Percentiles rank a stretch among this genome's conserved stretches.
These are phyloP conservation scores for Leptopilina boulardi DNA, from an alignment of 1,140 invertebrate species.

Conservation along the genomic window DNA sequence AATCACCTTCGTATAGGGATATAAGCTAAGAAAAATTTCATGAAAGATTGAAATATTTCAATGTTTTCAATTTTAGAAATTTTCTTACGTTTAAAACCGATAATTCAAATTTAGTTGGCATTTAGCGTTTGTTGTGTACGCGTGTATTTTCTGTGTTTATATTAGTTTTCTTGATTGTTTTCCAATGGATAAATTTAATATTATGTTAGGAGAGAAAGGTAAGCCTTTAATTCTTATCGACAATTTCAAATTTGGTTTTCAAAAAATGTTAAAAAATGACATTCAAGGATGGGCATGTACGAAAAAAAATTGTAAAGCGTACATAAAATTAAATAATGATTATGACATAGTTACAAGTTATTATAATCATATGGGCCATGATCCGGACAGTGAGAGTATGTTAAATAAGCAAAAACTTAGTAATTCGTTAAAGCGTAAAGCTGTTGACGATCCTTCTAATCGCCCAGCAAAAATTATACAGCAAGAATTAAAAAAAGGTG, in stretches of 20 bases:
- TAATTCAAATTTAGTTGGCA: too few species aligned
- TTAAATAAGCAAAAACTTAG: not conserved
- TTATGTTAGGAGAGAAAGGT: too few species aligned
- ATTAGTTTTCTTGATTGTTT: too few species aligned
- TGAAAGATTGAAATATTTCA: too few species aligned
- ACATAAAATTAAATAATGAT: not conserved
- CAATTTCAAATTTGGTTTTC: not conserved
- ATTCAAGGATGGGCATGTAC: not conserved
- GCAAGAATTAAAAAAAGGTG: not conserved
- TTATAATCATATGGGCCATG: slow-evolving; percentile 34
- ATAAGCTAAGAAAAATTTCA: too few species aligned
- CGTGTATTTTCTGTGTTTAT: too few species aligned
- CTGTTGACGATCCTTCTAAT: not conserved
- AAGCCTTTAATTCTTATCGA: too few species aligned
- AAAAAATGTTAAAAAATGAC: slow-evolving; percentile 32
- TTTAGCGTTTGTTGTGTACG: too few species aligned
- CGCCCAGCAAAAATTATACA: not conserved
- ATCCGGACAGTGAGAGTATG: not conserved
- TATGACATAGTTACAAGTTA: slow-evolving; percentile 1
- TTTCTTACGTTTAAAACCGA: too few species aligned
- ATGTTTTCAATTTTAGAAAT: too few species aligned
- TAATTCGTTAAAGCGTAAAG: not conserved
- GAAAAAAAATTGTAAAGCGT: not conserved
- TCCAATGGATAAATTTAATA: too few species aligned
- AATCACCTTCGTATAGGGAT: too few species aligned